phyloP scores from a whole-genome alignment of 1,140 invertebrate species.

The Drosophila equinoxialis region DNA sequence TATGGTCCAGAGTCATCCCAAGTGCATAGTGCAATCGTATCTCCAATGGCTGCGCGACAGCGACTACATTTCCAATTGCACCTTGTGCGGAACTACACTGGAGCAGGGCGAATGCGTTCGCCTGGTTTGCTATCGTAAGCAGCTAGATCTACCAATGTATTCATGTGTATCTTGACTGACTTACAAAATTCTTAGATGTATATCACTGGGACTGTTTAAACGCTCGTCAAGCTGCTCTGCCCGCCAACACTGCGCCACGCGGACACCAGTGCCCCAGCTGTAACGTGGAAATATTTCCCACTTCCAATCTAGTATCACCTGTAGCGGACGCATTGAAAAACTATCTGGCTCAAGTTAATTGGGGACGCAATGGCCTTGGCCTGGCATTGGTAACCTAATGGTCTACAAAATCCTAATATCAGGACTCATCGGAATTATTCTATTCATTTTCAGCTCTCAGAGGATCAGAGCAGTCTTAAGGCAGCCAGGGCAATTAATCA shows the following conservation, averaged over 20 bases:
- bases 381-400: slow-evolving; percentile 65
- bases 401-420: not conserved
- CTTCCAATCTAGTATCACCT: slow-evolving; percentile 77
- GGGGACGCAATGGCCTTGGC: slow-evolving; percentile 81
- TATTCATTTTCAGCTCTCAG: slow-evolving; percentile 49
- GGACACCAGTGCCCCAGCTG: slow-evolving; percentile 78
- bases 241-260: slow-evolving; percentile 76
- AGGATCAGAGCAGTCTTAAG: slow-evolving; percentile 64
- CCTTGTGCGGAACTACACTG: slow-evolving; percentile 91
- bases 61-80: slow-evolving; percentile 96
- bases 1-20: slow-evolving; percentile 97
- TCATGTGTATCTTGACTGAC: not conserved
- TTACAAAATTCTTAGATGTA: slow-evolving; percentile 57
- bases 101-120: slow-evolving; percentile 93
- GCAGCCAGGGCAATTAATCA: slow-evolving; percentile 37
- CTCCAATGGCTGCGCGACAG: slow-evolving; percentile 98
- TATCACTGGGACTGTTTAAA: slow-evolving; percentile 82
- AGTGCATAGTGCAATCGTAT: slow-evolving; percentile 99
- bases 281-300: slow-evolving; percentile 73
- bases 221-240: slow-evolving; percentile 73
- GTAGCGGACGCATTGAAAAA: slow-evolving; percentile 77
- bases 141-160: not conserved
- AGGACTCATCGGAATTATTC: too few species aligned
- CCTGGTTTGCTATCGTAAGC: slow-evolving; percentile 92
- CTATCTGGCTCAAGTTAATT: slow-evolving; percentile 71